Percentiles rank a stretch among this genome's conserved stretches.
These are phyloP conservation scores for Chondrosia reniformis DNA, from an alignment of 37 sponge, comb jelly and placozoan species.

Conservation along the genomic window DNA sequence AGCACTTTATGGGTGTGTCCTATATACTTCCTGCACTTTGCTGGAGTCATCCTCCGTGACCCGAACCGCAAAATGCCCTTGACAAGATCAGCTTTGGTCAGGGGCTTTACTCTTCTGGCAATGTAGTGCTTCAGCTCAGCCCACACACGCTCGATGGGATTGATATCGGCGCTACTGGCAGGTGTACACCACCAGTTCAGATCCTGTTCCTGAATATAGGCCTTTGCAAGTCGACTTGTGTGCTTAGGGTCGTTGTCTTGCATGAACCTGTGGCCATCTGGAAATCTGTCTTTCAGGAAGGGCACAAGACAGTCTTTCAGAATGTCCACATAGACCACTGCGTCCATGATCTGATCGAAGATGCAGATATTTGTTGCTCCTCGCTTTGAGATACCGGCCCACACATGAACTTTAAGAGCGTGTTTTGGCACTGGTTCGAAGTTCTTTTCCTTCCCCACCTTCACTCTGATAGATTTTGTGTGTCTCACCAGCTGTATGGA, in stretches of 20 bases:
- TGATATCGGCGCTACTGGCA: background rate
- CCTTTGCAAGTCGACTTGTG: background rate
- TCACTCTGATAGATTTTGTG: background rate
- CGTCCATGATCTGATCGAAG: conserved; percentile 1
- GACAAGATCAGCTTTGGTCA: background rate
- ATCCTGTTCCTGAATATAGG: background rate
- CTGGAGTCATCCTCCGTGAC: conserved; percentile 3
- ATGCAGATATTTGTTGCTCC: background rate
- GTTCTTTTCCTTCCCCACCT: background rate
- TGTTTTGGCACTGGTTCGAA: conserved; percentile 5
- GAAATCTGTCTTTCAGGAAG: background rate
- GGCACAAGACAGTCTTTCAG: background rate
- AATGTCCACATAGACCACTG: background rate
- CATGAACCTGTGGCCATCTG: conserved; percentile 7
- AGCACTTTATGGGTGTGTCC: background rate
- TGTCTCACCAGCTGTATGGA: conserved; percentile 25
- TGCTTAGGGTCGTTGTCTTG: conserved; percentile 17
- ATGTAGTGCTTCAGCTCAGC: conserved; percentile 11
- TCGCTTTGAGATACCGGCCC: conserved; percentile 1
- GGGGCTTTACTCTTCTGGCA: conserved; percentile 9
- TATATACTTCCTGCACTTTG: conserved; percentile 16
- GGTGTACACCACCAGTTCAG: conserved; percentile 13
- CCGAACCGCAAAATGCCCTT: conserved; percentile 16
- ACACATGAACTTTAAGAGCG: conserved; percentile 1
- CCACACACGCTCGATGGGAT: conserved; percentile 4